Evolutionary conservation across 2,888 invertebrate genomes (phyloP), one percentile per base, ranked within the genome.

Genomic region (Allophyes oxyacanthae): DNA sequence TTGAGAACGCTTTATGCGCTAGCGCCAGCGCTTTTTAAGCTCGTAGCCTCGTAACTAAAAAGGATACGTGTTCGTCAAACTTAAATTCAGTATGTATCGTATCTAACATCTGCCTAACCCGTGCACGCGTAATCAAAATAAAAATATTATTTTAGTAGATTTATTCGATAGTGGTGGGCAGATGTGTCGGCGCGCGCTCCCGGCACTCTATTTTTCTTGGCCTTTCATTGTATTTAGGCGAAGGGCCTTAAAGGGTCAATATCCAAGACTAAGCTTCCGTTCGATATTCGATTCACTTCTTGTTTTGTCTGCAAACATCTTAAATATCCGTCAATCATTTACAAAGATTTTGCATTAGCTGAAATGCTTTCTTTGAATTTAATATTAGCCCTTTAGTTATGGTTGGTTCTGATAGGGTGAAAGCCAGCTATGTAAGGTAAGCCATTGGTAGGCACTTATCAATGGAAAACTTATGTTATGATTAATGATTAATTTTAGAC

Each of bases 61-160:
- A 66, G 7, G 0, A 9, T 15, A 26, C 20, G 10, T 57, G 63
- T 15, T 63, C 10, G 36, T 8, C 45, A 42, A 64, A 63, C 72
- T 52, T 30, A 13, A 11, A 6, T 45, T 37, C 72, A 55, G 83
- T 90, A 63, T 83, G 82, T 85, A 74, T 65, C 67, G 51, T 32
- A 67, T 81, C 85, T 84, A 89, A 88, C 93, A 94, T 92, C 93
- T 94, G 93, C 89, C 88, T 87, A 89, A 91, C 89, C 87, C 89
- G 87, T 82, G 88, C 87, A 84, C 73, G 82, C 89, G 88, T 90
- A 92, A 92, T 92, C 91, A 92, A 92, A 92, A 94, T 92, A 92
- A 94, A 92, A 94, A 93, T 93, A 93, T 91, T 89, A 93, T 92
- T 92, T 91, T 87, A 87, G 89, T 92, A 92, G 92, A 94, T 94